These are phyloP conservation scores for Chaetogeoica ovagalla DNA, from an alignment of 2,888 invertebrate species.

Conservation along the genomic window DNA sequence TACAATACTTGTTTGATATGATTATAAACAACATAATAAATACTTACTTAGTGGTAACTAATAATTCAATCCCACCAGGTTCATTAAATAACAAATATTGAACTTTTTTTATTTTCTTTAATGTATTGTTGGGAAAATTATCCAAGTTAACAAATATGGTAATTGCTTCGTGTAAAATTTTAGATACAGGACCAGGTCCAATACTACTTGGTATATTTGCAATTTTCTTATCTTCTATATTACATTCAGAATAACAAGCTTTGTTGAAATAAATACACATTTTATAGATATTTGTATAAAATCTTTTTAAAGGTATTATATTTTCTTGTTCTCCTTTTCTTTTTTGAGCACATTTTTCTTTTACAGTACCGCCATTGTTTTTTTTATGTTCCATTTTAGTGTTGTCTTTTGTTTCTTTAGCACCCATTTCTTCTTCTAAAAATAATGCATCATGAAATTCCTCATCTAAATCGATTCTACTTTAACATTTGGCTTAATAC, in stretches of 20 bases:
- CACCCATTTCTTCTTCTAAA: neutral
- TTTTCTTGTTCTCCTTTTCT: neutral
- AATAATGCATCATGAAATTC: slow-evolving; percentile 27
- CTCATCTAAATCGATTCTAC: slow-evolving; percentile 15
- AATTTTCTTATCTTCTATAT: neutral
- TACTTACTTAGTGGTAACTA: slow-evolving; percentile 1
- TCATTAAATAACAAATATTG: slow-evolving; percentile 19
- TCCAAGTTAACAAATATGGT: slow-evolving; percentile 6
- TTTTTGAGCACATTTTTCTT: neutral
- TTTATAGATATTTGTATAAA: neutral
- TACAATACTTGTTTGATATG: neutral
- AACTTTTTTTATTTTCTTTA: slow-evolving; percentile 26
- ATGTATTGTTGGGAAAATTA: neutral
- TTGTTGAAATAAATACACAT: slow-evolving; percentile 15
- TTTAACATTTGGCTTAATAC: neutral
- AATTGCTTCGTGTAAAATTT: slow-evolving; percentile 15
- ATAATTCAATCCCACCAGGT: slow-evolving; percentile 13
- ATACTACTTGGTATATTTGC: neutral
- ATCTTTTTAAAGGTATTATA: neutral
- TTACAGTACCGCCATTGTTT: neutral
- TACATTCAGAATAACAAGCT: slow-evolving; percentile 11
- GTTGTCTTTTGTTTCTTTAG: neutral
- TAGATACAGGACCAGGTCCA: slow-evolving; percentile 33
- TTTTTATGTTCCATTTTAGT: too few relatives aligned
- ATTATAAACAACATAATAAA: neutral